Evolutionary conservation across 2,113 vertebrate genomes (phyloP).

Genomic region (Pteronura brasiliensis): DNA sequence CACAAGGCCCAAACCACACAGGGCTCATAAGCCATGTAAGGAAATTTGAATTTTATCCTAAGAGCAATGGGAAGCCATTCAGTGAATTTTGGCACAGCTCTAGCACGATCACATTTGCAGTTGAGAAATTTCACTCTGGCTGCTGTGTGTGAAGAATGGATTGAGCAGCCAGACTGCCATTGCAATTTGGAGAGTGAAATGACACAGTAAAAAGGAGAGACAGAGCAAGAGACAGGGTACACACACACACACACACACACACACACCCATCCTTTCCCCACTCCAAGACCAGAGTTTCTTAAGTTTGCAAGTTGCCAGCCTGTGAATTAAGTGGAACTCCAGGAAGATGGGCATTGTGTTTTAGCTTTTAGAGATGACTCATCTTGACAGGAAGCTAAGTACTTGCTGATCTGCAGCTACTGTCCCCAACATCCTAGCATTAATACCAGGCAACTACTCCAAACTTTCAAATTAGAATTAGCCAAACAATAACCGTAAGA

Average conservation of each 20-base stretch:
- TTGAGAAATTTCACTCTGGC: not conserved
- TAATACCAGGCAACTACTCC: not conserved
- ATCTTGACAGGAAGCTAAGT: constrained; percentile 20
- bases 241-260: not conserved
- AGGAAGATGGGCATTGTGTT: not conserved
- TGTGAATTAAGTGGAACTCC: constrained; percentile 29
- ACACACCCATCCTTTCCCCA: not conserved
- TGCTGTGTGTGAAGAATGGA: not conserved
- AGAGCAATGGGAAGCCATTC: not conserved
- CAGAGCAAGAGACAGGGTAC: not conserved
- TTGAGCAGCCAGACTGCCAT: not conserved
- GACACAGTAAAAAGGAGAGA: not conserved
- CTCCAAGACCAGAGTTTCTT: not conserved
- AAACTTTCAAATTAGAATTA: constrained; percentile 32
- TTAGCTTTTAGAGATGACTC: not conserved
- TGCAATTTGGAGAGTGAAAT: not conserved
- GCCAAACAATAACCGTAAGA: constrained; percentile 17
- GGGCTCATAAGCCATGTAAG: not conserved
- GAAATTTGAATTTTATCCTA: constrained; percentile 48
- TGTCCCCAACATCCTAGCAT: not conserved
- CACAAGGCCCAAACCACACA: not conserved
- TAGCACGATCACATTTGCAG: constrained; percentile 26
- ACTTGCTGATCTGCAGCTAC: not conserved
- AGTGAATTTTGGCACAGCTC: not conserved
- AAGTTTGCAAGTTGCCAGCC: constrained; percentile 9